Evolutionary conservation across 2,113 vertebrate species (phyloP).

Genomic region (Gymnobelideus leadbeateri): DNA sequence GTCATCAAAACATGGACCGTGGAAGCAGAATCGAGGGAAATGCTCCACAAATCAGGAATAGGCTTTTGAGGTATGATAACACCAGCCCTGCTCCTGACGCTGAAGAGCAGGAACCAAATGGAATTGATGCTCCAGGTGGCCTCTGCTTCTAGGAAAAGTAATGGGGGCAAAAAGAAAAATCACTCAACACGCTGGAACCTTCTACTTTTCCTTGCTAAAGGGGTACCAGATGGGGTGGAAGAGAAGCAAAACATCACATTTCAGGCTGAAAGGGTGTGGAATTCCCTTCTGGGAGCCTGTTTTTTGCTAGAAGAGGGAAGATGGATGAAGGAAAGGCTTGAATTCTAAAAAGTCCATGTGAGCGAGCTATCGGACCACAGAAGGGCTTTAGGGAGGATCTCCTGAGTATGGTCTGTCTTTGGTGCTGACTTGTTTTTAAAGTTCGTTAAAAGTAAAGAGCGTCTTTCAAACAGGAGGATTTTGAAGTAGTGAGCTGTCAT

Average conservation of each 20-base stretch:
- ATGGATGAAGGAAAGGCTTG: fast-evolving
- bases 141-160: constrained; percentile 42
- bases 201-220: background rate
- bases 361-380: background rate
- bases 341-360: background rate
- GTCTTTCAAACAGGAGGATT: background rate
- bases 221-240: background rate
- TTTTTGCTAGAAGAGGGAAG: background rate
- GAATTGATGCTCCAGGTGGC: constrained; percentile 13
- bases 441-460: fast-evolving
- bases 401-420: background rate
- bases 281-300: fast-evolving
- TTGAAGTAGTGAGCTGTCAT: background rate
- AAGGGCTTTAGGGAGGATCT: background rate
- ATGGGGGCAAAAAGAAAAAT: background rate
- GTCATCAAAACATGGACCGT: background rate
- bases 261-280: background rate
- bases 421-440: background rate
- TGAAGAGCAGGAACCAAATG: background rate
- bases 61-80: background rate
- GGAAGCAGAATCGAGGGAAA: background rate
- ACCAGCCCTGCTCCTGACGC: background rate
- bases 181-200: background rate
- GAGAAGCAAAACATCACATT: fast-evolving
- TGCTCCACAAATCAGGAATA: fast-evolving